phyloP scores from a whole-genome alignment of 1,140 invertebrate species.

The Leptinotarsa undecemlineata region DNA sequence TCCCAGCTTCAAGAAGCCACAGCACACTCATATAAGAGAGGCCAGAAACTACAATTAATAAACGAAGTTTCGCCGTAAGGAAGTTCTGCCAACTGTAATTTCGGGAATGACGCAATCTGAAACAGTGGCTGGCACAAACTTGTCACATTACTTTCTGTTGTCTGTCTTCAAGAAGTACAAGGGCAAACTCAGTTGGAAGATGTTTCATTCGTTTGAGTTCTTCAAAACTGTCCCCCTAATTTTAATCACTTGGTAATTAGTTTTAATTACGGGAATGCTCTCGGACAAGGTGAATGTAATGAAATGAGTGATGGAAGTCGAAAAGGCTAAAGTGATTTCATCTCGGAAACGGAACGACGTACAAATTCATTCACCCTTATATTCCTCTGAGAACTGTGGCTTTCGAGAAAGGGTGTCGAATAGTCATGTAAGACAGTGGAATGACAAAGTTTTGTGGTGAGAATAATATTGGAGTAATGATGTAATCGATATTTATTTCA shows the following conservation, averaged over 20 bases:
- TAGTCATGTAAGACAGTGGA: too few relatives aligned
- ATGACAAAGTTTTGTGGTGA: too few relatives aligned
- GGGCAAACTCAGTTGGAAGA: conserved; percentile 6
- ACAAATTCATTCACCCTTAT: too few relatives aligned
- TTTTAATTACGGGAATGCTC: neutral
- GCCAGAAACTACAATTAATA: conserved; percentile 45
- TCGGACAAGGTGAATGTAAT: neutral
- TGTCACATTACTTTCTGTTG: conserved; percentile 28
- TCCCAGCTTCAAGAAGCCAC: conserved; percentile 1
- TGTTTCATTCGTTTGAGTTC: neutral
- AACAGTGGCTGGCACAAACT: conserved; percentile 32
- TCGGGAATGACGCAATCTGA: conserved; percentile 32
- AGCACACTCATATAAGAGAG: conserved; percentile 30
- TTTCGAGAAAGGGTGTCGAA: too few relatives aligned
- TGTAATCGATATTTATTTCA: too few relatives aligned
- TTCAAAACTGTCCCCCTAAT: neutral
- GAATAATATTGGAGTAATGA: too few relatives aligned
- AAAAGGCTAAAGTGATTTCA: neutral
- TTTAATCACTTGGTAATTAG: neutral
- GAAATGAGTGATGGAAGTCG: too few relatives aligned
- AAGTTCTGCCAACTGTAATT: conserved; percentile 34
- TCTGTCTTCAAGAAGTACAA: conserved; percentile 23
- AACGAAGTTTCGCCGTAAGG: conserved; percentile 43
- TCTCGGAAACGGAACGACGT: neutral
- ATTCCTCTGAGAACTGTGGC: too few relatives aligned